Percentiles rank a stretch among this genome's conserved stretches.
Conservation (phyloP, 2,888 invertebrate species). For the Teinopalpus imperialis region DNA sequence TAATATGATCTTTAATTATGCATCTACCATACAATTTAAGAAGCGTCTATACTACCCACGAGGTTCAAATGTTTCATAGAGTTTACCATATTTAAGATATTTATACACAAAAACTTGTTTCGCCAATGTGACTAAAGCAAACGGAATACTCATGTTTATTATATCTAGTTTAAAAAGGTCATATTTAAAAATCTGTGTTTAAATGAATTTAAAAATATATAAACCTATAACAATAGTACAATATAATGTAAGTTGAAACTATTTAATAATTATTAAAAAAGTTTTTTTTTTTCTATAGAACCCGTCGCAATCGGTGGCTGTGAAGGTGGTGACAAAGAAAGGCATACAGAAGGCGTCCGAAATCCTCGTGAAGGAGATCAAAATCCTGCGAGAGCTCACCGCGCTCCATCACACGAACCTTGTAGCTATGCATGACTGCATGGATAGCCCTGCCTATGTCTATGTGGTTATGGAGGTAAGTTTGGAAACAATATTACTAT, state of each 20-base stretch:
- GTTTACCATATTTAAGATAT: no score
- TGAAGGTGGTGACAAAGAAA: conserved; percentile 99
- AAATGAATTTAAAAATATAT: conserved; percentile 4
- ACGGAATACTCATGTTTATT: conserved; percentile 1
- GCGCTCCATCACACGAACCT: conserved; percentile 99
- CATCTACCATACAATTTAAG: no score
- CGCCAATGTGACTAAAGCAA: background rate
- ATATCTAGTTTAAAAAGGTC: conserved; percentile 8
- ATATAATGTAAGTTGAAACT: no score
- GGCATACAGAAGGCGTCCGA: conserved; percentile 98
- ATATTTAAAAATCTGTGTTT: no score
- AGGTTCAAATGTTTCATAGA: no score
- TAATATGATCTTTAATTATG: no score
- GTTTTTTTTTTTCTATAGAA: conserved; percentile 82
- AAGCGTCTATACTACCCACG: no score
- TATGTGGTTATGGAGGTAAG: conserved; percentile 99
- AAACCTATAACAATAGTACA: conserved; percentile 1
- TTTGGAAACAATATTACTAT: conserved; percentile 28
- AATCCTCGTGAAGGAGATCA: conserved; percentile 98
- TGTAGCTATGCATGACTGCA: conserved; percentile 98
- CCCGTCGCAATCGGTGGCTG: conserved; percentile 93
- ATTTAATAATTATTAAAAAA: no score
- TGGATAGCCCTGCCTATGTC: conserved; percentile 97
- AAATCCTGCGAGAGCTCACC: conserved; percentile 98
- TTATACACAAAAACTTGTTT: background rate